These are phyloP conservation scores for Epinotia demarniana DNA, from an alignment of 2,888 invertebrate genomes.

Conservation along the genomic window DNA sequence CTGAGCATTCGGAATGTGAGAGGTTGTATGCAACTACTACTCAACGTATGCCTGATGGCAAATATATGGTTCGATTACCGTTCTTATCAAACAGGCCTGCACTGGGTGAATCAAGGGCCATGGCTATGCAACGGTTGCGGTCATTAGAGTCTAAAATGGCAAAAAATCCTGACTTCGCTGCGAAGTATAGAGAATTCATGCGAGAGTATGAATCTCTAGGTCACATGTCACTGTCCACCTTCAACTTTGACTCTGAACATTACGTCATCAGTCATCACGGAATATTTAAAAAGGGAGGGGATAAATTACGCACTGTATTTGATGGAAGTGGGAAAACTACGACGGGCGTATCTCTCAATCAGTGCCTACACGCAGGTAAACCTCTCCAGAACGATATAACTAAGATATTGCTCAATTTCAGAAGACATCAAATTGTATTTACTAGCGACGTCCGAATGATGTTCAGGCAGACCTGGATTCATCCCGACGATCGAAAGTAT, in stretches of 20 bases:
- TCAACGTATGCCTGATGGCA: not conserved
- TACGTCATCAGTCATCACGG: no score
- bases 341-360: not conserved
- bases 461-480: not conserved
- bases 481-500: not conserved
- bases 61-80: not conserved
- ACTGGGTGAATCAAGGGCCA: not conserved
- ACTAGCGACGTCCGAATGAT: not conserved
- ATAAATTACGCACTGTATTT: no score
- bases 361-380: not conserved
- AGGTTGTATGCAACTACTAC: not conserved
- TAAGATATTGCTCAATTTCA: conserved; percentile 9
- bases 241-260: not conserved
- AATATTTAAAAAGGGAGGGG: no score
- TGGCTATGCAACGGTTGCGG: conserved; percentile 4
- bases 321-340: no score
- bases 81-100: not conserved
- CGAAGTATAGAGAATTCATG: not conserved
- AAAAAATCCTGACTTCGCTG: not conserved
- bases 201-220: not conserved
- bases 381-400: conserved; percentile 8
- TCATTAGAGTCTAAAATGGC: not conserved
- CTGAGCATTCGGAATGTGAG: not conserved
- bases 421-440: conserved; percentile 1
- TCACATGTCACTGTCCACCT: not conserved